Conservation (phyloP, 2,888 invertebrate species). For the Aquatica leii region DNA sequence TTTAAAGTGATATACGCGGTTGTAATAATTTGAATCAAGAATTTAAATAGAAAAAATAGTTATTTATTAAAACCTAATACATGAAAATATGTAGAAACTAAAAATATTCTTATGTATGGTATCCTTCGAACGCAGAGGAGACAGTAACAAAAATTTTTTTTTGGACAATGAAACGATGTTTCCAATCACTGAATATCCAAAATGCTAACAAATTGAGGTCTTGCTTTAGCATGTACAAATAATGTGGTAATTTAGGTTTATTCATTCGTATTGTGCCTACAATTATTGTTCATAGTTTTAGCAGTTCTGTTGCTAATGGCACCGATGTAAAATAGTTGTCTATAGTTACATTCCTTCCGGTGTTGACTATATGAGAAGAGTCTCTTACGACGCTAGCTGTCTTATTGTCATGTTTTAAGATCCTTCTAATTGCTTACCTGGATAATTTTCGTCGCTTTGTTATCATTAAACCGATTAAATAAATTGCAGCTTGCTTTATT, state of each 20-base stretch:
- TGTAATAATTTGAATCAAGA: no score
- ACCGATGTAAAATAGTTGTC: no score
- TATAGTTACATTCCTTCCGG: not conserved
- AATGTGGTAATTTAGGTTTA: constrained; percentile 1
- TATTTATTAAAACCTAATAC: no score
- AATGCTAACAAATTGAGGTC: not conserved
- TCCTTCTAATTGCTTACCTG: not conserved
- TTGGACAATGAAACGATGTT: no score
- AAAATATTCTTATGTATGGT: not conserved
- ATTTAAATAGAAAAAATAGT: no score
- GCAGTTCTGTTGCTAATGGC: no score
- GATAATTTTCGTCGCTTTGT: not conserved
- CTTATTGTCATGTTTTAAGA: not conserved
- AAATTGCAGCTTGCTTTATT: not conserved
- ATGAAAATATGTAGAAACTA: no score
- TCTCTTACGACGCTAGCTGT: not conserved
- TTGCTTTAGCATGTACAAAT: not conserved
- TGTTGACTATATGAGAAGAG: not conserved
- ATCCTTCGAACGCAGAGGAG: not conserved
- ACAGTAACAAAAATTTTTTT: no score
- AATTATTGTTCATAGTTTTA: not conserved
- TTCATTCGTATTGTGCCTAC: not conserved
- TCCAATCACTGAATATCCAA: no score
- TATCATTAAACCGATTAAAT: not conserved
- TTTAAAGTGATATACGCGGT: no score